Base-by-base conservation (phyloP, 2,888 invertebrate species). In the Drosophila demipolita region DNA sequence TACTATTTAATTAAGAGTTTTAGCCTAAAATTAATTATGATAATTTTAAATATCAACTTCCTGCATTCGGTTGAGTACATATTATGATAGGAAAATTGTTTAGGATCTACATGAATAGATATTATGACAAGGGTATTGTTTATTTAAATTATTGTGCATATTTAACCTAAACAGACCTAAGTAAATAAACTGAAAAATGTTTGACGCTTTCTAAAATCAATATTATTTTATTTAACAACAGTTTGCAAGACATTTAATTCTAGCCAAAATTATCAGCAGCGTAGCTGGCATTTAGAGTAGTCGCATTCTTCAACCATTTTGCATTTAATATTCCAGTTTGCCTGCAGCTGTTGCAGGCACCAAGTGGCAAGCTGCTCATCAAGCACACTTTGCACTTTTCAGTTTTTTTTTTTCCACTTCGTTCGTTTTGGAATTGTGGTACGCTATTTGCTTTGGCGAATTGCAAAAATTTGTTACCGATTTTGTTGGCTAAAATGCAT, bases 301-400 rank as follows among this genome's bases (percentile, higher is more conserved):
- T n/a, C 8, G 20, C 32, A 1, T 35, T 29, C n/a, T 40, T 48
- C 29, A 57, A 29, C 23, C 15, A 11, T 26, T 17, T 61, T 20
- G 12, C 42, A 42, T 35, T 35, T 59, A 55, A 11, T 40, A 33
- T 61, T 53, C 26, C 12, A 20, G 9, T 32, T 29, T 17, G 12
- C 3, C 8, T 23, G 15, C 20, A 4, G 15, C 53, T 23, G 45
- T 29, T 45, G 52, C 52, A 29, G 35, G 5, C 40, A 15, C 35
- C 61, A 66, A 81, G 75, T 69, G 70, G 63, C 73, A 78, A 83
- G 78, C 83, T 73, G 71, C 66, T 82, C 77, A 80, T 77, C 80
- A 77, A 66, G 73, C 61, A 65, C 73, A 82, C 59, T 78, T 81
- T 75, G 50, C 64, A 64, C 32, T 66, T 58, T 66, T 65, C 62